These are phyloP conservation scores for Dinoponera quadriceps DNA, from an alignment of 1,140 invertebrate species.

Conservation along the genomic window DNA sequence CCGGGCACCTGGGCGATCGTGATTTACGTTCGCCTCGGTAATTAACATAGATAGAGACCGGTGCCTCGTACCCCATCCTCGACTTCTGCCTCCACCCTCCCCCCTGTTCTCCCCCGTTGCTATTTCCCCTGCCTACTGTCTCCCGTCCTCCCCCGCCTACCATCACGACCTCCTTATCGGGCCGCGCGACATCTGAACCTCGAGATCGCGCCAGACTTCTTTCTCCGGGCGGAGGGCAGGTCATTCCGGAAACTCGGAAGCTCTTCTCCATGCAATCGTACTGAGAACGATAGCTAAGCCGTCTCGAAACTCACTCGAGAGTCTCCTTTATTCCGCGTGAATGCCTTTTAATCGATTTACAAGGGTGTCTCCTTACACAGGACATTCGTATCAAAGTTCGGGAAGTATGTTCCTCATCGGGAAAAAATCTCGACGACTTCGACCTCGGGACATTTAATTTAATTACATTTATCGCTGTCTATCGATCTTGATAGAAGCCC, in stretches of 20 bases:
- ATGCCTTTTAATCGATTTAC: slow-evolving; percentile 54
- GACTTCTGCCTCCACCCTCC: not conserved
- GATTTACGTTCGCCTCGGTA: slow-evolving; percentile 75
- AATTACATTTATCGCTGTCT: not conserved
- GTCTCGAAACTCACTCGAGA: slow-evolving; percentile 42
- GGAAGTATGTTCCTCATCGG: not conserved
- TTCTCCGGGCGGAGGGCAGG: slow-evolving; percentile 39
- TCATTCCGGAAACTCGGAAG: slow-evolving; percentile 50
- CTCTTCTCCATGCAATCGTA: slow-evolving; percentile 51
- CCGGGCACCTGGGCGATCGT: slow-evolving; percentile 74
- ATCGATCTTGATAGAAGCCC: not conserved
- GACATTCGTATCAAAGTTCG: slow-evolving; percentile 26
- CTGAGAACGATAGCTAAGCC: slow-evolving; percentile 45
- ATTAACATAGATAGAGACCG: slow-evolving; percentile 79
- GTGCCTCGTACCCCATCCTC: slow-evolving; percentile 31
- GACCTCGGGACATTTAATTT: not conserved
- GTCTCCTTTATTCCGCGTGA: slow-evolving; percentile 40
- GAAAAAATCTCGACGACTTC: not conserved
- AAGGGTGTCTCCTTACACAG: slow-evolving; percentile 1
- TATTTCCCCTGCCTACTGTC: slow-evolving; percentile 11
- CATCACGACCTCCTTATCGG: slow-evolving; percentile 66
- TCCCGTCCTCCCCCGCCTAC: slow-evolving; percentile 14
- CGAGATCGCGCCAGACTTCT: slow-evolving; percentile 56
- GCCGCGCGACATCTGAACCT: slow-evolving; percentile 61
- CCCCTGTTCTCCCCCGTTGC: not conserved